Conservation (phyloP, 2,888 invertebrate genomes). For the Xestia xanthographa region DNA sequence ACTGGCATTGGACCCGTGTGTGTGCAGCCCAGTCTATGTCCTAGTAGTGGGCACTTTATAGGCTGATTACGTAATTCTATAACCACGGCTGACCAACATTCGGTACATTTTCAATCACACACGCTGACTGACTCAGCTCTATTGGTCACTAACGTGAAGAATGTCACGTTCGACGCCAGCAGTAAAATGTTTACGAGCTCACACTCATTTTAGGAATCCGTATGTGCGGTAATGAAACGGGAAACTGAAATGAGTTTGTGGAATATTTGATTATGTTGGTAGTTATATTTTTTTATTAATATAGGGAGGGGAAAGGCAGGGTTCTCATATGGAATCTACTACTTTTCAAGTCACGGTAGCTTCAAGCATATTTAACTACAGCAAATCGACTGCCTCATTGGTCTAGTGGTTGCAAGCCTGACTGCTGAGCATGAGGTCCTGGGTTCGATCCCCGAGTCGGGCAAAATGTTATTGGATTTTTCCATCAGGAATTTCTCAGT, state of each 20-base stretch:
- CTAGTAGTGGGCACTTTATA: neutral
- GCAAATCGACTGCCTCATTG: too few species aligned
- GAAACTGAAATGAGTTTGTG: slow-evolving; percentile 22
- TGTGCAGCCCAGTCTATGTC: neutral
- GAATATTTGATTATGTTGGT: slow-evolving; percentile 31
- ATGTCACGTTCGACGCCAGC: slow-evolving; percentile 48
- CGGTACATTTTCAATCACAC: slow-evolving; percentile 27
- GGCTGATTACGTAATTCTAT: neutral
- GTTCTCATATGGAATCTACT: neutral
- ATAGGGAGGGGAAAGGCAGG: neutral
- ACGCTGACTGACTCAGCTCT: neutral
- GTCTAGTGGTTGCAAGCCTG: too few species aligned
- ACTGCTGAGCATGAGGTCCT: too few species aligned
- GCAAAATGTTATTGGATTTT: too few species aligned
- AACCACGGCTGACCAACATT: neutral
- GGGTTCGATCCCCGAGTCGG: too few species aligned
- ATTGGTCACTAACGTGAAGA: slow-evolving; percentile 54
- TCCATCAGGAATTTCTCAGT: too few species aligned
- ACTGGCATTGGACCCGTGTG: neutral
- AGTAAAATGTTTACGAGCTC: slow-evolving; percentile 64
- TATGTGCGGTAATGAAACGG: slow-evolving; percentile 43
- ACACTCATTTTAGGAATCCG: slow-evolving; percentile 41
- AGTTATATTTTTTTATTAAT: neutral
- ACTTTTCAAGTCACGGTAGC: neutral
- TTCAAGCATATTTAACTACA: neutral